Evolutionary conservation across 1,140 invertebrate genomes (phyloP).

Genomic region (Zaprionus vittiger): DNA sequence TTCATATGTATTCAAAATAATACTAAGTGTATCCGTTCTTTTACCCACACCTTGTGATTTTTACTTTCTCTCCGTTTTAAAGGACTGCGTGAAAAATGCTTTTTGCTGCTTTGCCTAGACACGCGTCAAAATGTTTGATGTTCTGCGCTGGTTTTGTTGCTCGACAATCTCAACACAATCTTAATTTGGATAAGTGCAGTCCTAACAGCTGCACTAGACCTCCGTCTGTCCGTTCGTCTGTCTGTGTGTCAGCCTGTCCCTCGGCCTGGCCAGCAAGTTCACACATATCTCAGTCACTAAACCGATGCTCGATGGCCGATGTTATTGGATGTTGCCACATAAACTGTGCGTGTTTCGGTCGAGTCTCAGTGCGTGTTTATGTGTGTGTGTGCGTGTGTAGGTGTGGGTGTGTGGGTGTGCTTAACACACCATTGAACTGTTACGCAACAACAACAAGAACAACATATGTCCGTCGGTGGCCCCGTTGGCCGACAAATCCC

Average conservation of each 20-base stretch:
- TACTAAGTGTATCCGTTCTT: no score
- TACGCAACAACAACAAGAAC: slow-evolving; percentile 64
- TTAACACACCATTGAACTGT: slow-evolving; percentile 80
- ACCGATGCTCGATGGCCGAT: slow-evolving; percentile 55
- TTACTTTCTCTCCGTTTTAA: no score
- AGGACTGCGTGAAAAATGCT: not conserved
- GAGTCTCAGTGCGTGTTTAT: slow-evolving; percentile 10
- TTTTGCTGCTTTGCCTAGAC: slow-evolving; percentile 7
- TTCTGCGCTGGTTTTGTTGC: slow-evolving; percentile 34
- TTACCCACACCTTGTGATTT: no score
- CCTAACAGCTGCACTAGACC: slow-evolving; percentile 36
- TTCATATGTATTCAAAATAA: no score
- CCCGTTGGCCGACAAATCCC: slow-evolving; percentile 69
- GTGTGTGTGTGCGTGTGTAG: slow-evolving; percentile 10
- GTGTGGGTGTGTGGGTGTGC: slow-evolving; percentile 51
- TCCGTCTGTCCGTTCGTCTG: not conserved
- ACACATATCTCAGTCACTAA: slow-evolving; percentile 52
- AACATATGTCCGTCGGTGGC: slow-evolving; percentile 66
- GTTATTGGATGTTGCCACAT: slow-evolving; percentile 69
- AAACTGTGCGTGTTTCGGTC: slow-evolving; percentile 49
- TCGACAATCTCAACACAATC: slow-evolving; percentile 58
- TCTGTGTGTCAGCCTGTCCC: not conserved
- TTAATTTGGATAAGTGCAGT: slow-evolving; percentile 79
- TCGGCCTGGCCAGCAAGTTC: slow-evolving; percentile 30
- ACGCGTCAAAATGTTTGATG: slow-evolving; percentile 51